Conservation (phyloP, 2,113 vertebrate species). For the Nansenia antarctica region DNA sequence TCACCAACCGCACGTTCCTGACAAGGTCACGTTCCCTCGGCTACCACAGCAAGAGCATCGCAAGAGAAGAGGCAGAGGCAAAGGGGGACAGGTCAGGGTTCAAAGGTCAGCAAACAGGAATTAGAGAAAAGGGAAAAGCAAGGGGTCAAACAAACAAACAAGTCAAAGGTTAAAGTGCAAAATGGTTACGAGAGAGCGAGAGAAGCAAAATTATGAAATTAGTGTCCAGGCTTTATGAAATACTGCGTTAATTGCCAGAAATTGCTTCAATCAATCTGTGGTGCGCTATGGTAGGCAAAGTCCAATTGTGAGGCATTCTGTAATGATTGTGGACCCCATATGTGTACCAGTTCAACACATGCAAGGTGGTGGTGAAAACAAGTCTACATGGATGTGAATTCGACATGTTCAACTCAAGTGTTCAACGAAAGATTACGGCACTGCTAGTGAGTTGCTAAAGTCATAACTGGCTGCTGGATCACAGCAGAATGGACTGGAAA, state of each 20-base stretch:
- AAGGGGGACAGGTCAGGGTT: conserved; percentile 81
- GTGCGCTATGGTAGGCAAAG: conserved; percentile 29
- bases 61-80: conserved; percentile 76
- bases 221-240: conserved; percentile 47
- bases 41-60: conserved; percentile 84
- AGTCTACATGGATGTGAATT: neutral
- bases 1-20: conserved; percentile 96
- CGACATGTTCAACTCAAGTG: neutral
- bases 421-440: conserved; percentile 22
- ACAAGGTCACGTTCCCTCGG: conserved; percentile 93
- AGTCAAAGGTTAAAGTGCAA: too few species aligned
- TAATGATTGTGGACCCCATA: conserved; percentile 21
- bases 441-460: conserved; percentile 1
- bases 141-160: conserved; percentile 67
- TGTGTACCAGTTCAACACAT: conserved; percentile 39
- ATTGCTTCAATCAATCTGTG: conserved; percentile 10
- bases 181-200: conserved; percentile 59
- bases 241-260: conserved; percentile 24
- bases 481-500: neutral
- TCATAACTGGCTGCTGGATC: neutral
- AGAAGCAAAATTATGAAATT: conserved; percentile 65
- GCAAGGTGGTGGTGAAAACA: conserved; percentile 30
- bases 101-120: conserved; percentile 82
- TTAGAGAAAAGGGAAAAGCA: conserved; percentile 70
- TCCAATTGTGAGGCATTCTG: conserved; percentile 35